phyloP scores from a whole-genome alignment of 2,888 invertebrate genomes.

The Hedychridium roseum region DNA sequence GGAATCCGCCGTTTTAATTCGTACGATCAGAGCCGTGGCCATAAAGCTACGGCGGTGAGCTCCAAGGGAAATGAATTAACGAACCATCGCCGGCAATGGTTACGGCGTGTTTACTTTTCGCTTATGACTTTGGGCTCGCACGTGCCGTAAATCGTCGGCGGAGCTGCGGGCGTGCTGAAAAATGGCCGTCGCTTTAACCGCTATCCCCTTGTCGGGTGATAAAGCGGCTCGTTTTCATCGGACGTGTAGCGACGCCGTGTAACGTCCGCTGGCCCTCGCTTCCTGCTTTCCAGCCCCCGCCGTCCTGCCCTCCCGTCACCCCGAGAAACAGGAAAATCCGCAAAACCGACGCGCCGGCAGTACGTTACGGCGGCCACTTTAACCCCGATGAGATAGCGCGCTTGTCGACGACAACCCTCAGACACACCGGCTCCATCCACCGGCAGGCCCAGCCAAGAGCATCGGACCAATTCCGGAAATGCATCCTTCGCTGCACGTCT shows the following conservation, averaged over 20 bases:
- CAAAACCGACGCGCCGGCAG: constrained; percentile 36
- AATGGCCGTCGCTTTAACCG: constrained; percentile 32
- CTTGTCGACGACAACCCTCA: too few relatives aligned
- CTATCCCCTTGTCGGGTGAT: constrained; percentile 32
- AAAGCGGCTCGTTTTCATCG: constrained; percentile 41
- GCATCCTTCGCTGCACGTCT: too few relatives aligned
- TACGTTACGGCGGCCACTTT: too few relatives aligned
- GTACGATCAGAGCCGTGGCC: too few relatives aligned
- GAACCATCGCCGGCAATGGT: constrained; percentile 17
- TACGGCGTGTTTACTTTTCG: constrained; percentile 19
- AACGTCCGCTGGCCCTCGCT: constrained; percentile 31
- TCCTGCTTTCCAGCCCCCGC: too few relatives aligned
- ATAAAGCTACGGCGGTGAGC: constrained; percentile 11
- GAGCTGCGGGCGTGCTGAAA: constrained; percentile 28
- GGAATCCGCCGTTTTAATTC: too few relatives aligned
- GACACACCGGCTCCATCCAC: too few relatives aligned
- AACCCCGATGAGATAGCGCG: too few relatives aligned
- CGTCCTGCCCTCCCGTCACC: constrained; percentile 31
- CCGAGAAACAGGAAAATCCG: constrained; percentile 46
- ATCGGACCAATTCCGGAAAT: too few relatives aligned
- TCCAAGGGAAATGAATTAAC: constrained; percentile 15
- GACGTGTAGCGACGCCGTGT: constrained; percentile 40
- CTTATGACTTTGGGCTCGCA: too few relatives aligned
- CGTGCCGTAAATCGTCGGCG: constrained; percentile 22
- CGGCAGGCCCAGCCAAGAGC: too few relatives aligned